Base-by-base conservation (phyloP, 1,140 invertebrate genomes). In the Drosophila lacertosa region DNA sequence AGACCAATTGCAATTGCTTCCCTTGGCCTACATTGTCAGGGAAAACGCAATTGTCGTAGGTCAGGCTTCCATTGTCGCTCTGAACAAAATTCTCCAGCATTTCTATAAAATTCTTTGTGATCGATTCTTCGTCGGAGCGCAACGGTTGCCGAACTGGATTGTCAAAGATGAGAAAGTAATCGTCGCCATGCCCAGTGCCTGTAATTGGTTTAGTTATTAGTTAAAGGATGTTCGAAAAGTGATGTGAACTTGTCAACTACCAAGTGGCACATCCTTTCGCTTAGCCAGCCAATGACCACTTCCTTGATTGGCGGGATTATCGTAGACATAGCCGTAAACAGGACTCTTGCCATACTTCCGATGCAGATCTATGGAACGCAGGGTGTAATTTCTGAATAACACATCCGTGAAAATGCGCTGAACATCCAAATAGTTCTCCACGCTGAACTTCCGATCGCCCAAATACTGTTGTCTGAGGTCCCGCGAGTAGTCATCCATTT, bases 121-220 rank as follows among this genome's bases (percentile, higher is more conserved):
- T 65, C 3, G 53, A 26, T 35, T 66, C 5, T 24, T 79, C 77
- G 18, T 76, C 73, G 1, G 29, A 2, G 2, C 77, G 51, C 6
- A 69, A 37, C 11, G 29, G 18, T 18, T 24, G 20, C 0, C 26
- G 22, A 1, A 42, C 2, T 26, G 3, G 20, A 32, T 22, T 63
- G 4, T 51, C 39, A 32, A 82, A 57, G 1, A 82, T 65, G 2
- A 79, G 24, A 35, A 42, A 67, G 47, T 68, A 67, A 39, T 82
- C 79, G n/a, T 82, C 79, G n/a, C 57, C 69, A 62, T 82, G 79
- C 2, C 74, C 42, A 39, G 76, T 71, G 4, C 79, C 79, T 79
- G n/a, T 5, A 22, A 26, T 18, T 5, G 2, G n/a, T n/a, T 35
- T n/a, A 35, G 33, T 13, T n/a, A 35, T 35, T 35, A 35, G 33